Evolutionary conservation across 2,888 invertebrate genomes (phyloP), one percentile per base, ranked within the genome.

Genomic region (Sinopyrophorus schimmeli): DNA sequence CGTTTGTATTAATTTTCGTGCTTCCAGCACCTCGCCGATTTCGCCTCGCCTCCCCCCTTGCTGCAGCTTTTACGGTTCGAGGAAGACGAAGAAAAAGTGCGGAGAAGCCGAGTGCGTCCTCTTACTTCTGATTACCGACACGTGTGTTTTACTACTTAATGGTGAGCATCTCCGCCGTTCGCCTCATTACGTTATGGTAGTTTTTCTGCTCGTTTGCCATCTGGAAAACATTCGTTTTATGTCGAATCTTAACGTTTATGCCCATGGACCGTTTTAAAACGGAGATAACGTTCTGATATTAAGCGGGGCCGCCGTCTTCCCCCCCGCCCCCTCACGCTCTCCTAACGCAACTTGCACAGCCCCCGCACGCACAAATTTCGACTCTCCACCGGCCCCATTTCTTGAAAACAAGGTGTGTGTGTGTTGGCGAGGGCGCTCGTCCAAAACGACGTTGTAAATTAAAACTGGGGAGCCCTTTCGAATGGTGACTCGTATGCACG

Each of bases 1-100:
- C 61, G 62, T 63, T 63, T 60, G 62, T 61, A 65, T 64, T 66
- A 66, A 66, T 65, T 63, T 65, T 59, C 61, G 53, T n/a, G 59
- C 59, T 57, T 48, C 43, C 52, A 54, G 57, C 50, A 49, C 27
- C 39, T 51, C 38, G n/a, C n/a, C n/a, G n/a, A n/a, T n/a, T n/a
- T n/a, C n/a, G n/a, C n/a, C n/a, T n/a, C n/a, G n/a, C n/a, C n/a
- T n/a, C n/a, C n/a, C 48, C 51, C 42, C 38, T 30, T 44, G 32
- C 21, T 14, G 15, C 16, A 26, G 7, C n/a, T n/a, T n/a, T n/a
- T n/a, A n/a, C n/a, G n/a, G n/a, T n/a, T n/a, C n/a, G n/a, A n/a
- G n/a, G n/a, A n/a, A n/a, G n/a, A n/a, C n/a, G n/a, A n/a, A n/a
- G n/a, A n/a, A n/a, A n/a, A n/a, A n/a, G n/a, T n/a, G n/a, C n/a